Evolutionary conservation across 2,888 invertebrate species (phyloP), one percentile per base, ranked within the genome.

Genomic region (Callinectes sapidus): DNA sequence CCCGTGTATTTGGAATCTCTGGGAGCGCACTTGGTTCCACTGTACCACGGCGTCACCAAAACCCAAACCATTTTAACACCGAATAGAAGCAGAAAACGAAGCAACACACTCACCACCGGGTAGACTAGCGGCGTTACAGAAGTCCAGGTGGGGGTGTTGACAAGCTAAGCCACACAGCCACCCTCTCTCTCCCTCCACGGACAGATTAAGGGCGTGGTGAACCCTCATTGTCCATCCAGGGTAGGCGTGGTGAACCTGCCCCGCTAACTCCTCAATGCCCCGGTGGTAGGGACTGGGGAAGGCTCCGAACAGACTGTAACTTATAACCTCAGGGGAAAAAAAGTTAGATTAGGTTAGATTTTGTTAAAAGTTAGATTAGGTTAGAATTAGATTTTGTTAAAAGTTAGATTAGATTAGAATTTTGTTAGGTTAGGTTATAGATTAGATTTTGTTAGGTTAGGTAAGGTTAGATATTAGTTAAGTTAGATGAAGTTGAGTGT

Each of bases 91-190:
- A n/a, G n/a, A n/a, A n/a, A n/a, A n/a, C n/a, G n/a, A n/a, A n/a
- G n/a, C n/a, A 54, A 23, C 32, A 32, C 6, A 28, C 54, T 92
- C 85, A 90, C 91, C 91, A 35, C 89, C 93, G 10, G 93, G 42
- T 10, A 93, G 77, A 35, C 42, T 87, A 42, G 16, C 54, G 48
- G 77, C 91, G 10, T 35, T 54, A 35, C 93, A 93, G 32, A 93
- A 90, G 42, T 93, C 93, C 2, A 91, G 71, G 13, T 93, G 85
- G 1, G 86, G 39, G 71, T 91, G 71, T 86, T 35, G 23, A 86
- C 93, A 93, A 18, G 77, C 87, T 14, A 93, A 89, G 77, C n/a
- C 54, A 55, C 93, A 93, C 54, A 48, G 18, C 93, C 93, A 93
- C n/a, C 14, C 71, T 39, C 55, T 55, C 39, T 85, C 28, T 1